Evolutionary conservation across 37 sponge, comb jelly and placozoan species (phyloP).

Genomic region (Beroe ovata): DNA sequence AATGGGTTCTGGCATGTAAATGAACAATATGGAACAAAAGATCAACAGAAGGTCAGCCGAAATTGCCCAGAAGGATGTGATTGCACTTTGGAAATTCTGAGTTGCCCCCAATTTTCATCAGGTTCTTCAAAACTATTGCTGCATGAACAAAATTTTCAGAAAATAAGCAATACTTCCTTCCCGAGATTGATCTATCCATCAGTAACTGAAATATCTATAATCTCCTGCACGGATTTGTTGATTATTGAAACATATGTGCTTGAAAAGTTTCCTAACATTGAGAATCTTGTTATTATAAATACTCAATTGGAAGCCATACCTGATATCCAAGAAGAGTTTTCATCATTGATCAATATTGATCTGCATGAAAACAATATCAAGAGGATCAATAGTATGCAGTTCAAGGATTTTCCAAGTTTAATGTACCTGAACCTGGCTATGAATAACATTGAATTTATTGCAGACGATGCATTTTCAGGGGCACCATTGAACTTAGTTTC

Average conservation of each 20-base stretch:
- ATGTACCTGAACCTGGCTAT: slow-evolving; percentile 12
- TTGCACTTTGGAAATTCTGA: background rate
- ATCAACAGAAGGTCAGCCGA: background rate
- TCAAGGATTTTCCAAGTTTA: background rate
- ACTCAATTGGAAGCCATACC: background rate
- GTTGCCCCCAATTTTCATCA: background rate
- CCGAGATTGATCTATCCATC: background rate
- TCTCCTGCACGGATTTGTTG: slow-evolving; percentile 3
- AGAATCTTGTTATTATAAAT: background rate
- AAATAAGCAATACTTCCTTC: slow-evolving; percentile 11
- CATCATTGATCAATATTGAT: background rate
- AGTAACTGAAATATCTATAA: slow-evolving; percentile 9
- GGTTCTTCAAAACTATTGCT: background rate
- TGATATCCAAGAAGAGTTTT: background rate
- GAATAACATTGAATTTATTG: slow-evolving; percentile 16
- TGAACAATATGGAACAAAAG: slow-evolving; percentile 13
- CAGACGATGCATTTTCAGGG: slow-evolving; percentile 14
- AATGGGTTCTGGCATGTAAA: slow-evolving; percentile 18
- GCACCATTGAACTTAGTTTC: background rate
- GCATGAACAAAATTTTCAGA: background rate
- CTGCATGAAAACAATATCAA: background rate
- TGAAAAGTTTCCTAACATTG: slow-evolving; percentile 51
- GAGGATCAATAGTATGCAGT: background rate
- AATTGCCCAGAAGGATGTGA: slow-evolving; percentile 22
- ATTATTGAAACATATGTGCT: slow-evolving; percentile 9